Conservation (phyloP, 2,888 invertebrate genomes). For the Eilema depressum region DNA sequence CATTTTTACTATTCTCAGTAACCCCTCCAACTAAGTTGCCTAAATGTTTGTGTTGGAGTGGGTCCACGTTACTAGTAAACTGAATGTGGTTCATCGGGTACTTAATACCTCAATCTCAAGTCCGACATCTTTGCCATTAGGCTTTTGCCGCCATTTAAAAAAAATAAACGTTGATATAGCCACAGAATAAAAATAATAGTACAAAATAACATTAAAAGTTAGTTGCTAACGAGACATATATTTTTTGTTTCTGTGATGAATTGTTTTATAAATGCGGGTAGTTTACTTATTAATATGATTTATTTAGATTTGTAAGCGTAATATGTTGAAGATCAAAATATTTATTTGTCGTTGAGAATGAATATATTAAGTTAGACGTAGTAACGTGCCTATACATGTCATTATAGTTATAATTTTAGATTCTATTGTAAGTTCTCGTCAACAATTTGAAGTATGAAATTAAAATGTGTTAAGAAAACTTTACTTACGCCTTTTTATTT, state of each 20-base stretch:
- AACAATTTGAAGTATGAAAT: slow-evolving; percentile 33
- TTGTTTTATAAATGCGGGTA: slow-evolving; percentile 45
- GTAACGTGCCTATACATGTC: slow-evolving; percentile 30
- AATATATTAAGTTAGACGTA: slow-evolving; percentile 27
- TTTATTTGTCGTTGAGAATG: slow-evolving; percentile 39
- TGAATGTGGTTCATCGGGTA: too few relatives aligned
- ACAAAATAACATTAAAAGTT: slow-evolving; percentile 14
- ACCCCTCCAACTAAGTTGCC: too few relatives aligned
- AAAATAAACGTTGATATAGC: not conserved
- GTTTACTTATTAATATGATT: slow-evolving; percentile 38
- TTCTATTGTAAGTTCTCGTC: slow-evolving; percentile 38
- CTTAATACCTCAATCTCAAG: too few relatives aligned
- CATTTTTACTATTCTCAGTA: too few relatives aligned
- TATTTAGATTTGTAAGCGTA: slow-evolving; percentile 20
- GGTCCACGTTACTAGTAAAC: too few relatives aligned
- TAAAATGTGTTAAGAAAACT: slow-evolving; percentile 32
- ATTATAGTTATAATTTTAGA: slow-evolving; percentile 36
- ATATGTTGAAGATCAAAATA: slow-evolving; percentile 26
- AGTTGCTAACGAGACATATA: slow-evolving; percentile 29
- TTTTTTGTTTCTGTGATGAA: slow-evolving; percentile 46
- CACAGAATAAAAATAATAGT: not conserved
- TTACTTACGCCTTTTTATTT: not conserved
- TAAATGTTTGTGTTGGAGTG: too few relatives aligned
- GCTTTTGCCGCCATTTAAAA: not conserved
- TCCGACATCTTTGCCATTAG: not conserved